phyloP scores from a whole-genome alignment of 2,797 vertebrate species.

The Coregonus sp. region DNA sequence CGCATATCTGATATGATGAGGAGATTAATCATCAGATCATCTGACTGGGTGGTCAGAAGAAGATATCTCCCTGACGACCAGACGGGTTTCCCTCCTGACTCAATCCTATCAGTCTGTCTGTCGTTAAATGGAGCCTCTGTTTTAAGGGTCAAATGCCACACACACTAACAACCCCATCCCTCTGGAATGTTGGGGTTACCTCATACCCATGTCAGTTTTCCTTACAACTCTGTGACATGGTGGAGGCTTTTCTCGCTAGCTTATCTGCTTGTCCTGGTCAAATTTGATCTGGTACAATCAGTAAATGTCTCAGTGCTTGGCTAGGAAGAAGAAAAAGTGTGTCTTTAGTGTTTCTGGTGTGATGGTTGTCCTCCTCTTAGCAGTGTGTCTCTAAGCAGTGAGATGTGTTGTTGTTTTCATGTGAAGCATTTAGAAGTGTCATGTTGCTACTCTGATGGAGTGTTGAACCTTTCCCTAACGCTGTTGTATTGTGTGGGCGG shows the following conservation, averaged over 20 bases:
- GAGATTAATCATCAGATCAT: background rate
- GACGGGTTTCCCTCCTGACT: background rate
- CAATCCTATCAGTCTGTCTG: background rate
- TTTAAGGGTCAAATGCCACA: background rate
- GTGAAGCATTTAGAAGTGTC: constrained; percentile 29
- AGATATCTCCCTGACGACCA: background rate
- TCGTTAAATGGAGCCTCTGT: background rate
- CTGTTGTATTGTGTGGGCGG: constrained; percentile 6
- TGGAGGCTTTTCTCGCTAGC: background rate
- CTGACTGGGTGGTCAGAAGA: background rate
- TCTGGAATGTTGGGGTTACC: background rate
- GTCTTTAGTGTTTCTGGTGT: background rate
- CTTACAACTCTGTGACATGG: background rate
- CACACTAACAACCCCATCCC: background rate
- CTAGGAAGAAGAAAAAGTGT: background rate
- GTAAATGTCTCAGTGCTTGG: background rate
- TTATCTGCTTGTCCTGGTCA: background rate
- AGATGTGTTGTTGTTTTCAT: constrained; percentile 27
- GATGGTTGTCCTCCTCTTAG: background rate
- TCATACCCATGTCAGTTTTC: background rate
- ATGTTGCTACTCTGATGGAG: constrained; percentile 21
- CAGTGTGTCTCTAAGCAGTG: background rate
- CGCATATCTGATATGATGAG: background rate
- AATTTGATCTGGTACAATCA: background rate
- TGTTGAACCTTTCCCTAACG: constrained; percentile 10